Evolutionary conservation across 2,797 vertebrate species (phyloP).

Genomic region (Allobates femoralis): DNA sequence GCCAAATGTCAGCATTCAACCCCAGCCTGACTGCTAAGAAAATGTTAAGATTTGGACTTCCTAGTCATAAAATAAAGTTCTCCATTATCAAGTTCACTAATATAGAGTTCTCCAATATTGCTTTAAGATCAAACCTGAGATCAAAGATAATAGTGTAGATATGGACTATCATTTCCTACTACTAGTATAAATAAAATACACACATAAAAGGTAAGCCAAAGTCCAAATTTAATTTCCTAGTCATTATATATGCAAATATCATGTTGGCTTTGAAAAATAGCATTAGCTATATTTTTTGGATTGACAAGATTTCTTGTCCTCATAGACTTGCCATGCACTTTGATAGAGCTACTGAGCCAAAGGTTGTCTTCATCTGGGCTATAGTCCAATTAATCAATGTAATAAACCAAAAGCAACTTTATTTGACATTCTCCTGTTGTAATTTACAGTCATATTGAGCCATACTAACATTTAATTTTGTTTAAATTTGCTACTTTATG

Average conservation of each 20-base stretch:
- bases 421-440: too few species aligned
- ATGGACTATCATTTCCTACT: neutral
- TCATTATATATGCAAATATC: neutral
- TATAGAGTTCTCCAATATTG: neutral
- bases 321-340: neutral
- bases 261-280: neutral
- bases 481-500: too few species aligned
- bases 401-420: too few species aligned
- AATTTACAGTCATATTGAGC: too few species aligned
- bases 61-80: too few species aligned
- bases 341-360: neutral
- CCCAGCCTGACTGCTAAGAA: too few species aligned
- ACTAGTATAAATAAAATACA: neutral
- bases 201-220: neutral
- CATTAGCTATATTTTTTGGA: neutral
- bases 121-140: neutral
- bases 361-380: too few species aligned
- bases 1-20: too few species aligned
- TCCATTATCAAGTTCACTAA: too few species aligned
- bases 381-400: too few species aligned
- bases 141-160: neutral
- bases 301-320: neutral
- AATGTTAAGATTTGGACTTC: too few species aligned
- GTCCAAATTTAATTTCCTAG: neutral
- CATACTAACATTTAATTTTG: too few species aligned